Evolutionary conservation across 2,113 vertebrate genomes (phyloP).

Genomic region (Clarias batrachus): DNA sequence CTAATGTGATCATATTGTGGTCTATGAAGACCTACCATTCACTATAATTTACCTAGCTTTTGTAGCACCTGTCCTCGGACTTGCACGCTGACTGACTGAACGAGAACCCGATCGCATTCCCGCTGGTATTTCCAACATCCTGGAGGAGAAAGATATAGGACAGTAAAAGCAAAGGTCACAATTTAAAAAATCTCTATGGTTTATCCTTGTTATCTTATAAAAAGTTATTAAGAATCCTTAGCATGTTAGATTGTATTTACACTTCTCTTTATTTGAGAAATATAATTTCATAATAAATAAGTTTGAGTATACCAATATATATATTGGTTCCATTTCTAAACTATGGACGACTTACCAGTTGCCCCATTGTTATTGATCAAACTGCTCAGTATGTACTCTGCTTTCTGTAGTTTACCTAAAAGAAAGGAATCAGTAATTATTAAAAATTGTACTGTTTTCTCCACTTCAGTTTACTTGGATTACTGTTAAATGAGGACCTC

Average conservation of each 20-base stretch:
- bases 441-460: not conserved
- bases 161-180: not conserved
- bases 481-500: conserved; percentile 2
- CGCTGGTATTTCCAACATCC: conserved; percentile 83
- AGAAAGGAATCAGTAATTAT: not conserved
- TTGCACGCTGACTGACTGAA: conserved; percentile 92
- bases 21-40: not conserved
- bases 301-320: not conserved
- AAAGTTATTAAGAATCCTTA: not conserved
- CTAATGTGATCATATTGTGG: not conserved
- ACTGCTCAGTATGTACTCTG: conserved; percentile 89
- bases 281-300: not conserved
- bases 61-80: conserved; percentile 91
- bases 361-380: conserved; percentile 81
- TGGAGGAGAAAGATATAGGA: conserved; percentile 54
- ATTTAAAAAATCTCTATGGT: not conserved
- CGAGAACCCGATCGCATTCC: conserved; percentile 79
- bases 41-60: conserved; percentile 79
- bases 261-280: not conserved
- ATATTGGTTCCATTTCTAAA: not conserved
- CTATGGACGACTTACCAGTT: conserved; percentile 73
- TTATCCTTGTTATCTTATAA: not conserved
- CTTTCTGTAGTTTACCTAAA: conserved; percentile 90
- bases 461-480: too few species aligned
- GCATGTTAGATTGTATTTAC: not conserved